Conservation (phyloP, 2,888 invertebrate species). For the Drosophila rellima region DNA sequence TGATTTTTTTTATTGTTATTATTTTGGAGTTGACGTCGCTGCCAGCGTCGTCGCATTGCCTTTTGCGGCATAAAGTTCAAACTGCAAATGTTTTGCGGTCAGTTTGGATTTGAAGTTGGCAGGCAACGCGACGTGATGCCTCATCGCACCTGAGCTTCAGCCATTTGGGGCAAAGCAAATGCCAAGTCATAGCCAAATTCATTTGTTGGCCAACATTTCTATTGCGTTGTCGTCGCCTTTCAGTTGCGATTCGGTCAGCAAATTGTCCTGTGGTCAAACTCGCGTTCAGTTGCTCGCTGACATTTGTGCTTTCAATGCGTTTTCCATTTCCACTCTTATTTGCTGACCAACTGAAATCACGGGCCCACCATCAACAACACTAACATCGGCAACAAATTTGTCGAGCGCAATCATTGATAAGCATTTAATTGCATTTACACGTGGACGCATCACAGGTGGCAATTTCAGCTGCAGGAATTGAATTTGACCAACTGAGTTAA, state of each 20-base stretch:
- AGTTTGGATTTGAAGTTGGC: slow-evolving; percentile 81
- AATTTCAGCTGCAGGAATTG: not conserved
- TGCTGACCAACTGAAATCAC: slow-evolving; percentile 5
- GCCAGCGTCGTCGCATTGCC: slow-evolving; percentile 48
- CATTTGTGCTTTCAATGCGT: slow-evolving; percentile 21
- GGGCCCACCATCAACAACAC: not conserved
- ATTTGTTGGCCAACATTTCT: slow-evolving; percentile 10
- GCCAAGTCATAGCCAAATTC: slow-evolving; percentile 38
- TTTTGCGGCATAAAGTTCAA: slow-evolving; percentile 73
- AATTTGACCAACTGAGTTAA: not conserved
- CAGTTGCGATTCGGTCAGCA: slow-evolving; percentile 19
- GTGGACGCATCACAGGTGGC: not conserved
- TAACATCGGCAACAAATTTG: not conserved
- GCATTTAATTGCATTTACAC: slow-evolving; percentile 1
- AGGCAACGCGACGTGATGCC: slow-evolving; percentile 69
- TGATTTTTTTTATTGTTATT: slow-evolving; percentile 77
- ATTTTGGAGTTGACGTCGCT: slow-evolving; percentile 68
- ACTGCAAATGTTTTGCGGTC: slow-evolving; percentile 83
- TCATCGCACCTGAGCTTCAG: slow-evolving; percentile 36
- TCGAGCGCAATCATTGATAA: slow-evolving; percentile 4
- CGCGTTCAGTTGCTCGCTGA: slow-evolving; percentile 19
- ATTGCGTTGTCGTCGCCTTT: slow-evolving; percentile 6
- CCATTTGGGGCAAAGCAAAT: slow-evolving; percentile 34
- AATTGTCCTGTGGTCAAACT: slow-evolving; percentile 24
- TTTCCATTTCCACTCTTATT: not conserved